Conservation (phyloP, 2,888 invertebrate genomes). For the Plemyria rubiginata region DNA sequence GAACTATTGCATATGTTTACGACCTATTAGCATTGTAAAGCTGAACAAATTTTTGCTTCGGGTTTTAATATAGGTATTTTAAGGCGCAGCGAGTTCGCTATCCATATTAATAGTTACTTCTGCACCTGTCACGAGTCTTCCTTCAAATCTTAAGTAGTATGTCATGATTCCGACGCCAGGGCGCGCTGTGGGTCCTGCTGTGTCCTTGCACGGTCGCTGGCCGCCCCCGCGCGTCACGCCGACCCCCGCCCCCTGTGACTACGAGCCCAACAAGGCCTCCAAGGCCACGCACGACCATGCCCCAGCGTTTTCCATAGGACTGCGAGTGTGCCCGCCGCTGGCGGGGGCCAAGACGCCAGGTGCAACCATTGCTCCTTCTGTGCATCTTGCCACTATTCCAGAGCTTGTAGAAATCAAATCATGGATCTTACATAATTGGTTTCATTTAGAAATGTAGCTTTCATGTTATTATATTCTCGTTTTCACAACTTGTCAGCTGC, state of each 20-base stretch:
- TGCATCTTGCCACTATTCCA: slow-evolving; percentile 14
- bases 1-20: neutral
- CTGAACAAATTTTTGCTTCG: neutral
- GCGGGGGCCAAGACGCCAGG: slow-evolving; percentile 83
- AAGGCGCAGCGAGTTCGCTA: neutral
- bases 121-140: too few species aligned
- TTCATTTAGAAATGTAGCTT: neutral
- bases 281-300: slow-evolving; percentile 81
- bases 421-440: slow-evolving; percentile 4
- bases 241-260: slow-evolving; percentile 96
- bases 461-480: neutral
- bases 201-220: slow-evolving; percentile 92
- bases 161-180: slow-evolving; percentile 51
- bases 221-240: slow-evolving; percentile 87
- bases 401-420: slow-evolving; percentile 1
- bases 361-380: slow-evolving; percentile 48
- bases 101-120: neutral
- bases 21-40: neutral
- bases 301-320: slow-evolving; percentile 87
- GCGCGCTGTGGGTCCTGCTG: slow-evolving; percentile 90
- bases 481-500: too few species aligned
- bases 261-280: slow-evolving; percentile 90
- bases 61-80: neutral
- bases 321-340: slow-evolving; percentile 78
- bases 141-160: neutral